Conservation (phyloP, 2,113 vertebrate species). For the Pimephales promelas region DNA sequence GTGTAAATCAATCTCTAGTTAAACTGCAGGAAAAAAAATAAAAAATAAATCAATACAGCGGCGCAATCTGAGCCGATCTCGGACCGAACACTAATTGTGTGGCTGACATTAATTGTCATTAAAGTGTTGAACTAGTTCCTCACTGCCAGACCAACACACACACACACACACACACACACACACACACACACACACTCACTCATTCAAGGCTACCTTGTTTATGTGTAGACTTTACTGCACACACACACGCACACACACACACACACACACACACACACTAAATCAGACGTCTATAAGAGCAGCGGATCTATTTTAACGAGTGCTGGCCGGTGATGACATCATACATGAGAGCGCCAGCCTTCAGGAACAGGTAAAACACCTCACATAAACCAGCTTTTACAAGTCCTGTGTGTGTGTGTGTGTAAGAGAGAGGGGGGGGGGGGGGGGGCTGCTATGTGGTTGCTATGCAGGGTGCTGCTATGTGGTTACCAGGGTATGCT, state of each 20-base stretch:
- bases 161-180: slow-evolving; percentile 6
- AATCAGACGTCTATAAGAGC: slow-evolving; percentile 1
- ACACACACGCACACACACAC: neutral
- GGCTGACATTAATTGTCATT: slow-evolving; percentile 80
- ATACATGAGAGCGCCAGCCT: neutral
- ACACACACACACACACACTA: slow-evolving; percentile 51
- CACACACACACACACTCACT: neutral
- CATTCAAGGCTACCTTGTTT: neutral
- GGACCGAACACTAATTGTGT: slow-evolving; percentile 76
- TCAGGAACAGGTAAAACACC: slow-evolving; percentile 14
- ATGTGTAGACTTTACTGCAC: neutral
- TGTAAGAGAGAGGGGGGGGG: no score
- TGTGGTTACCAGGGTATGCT: no score
- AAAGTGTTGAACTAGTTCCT: slow-evolving; percentile 64
- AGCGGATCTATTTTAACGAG: slow-evolving; percentile 10
- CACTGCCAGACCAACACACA: neutral
- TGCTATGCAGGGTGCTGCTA: no score
- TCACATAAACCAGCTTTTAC: slow-evolving; percentile 8
- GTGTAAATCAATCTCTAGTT: slow-evolving; percentile 73
- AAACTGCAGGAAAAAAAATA: slow-evolving; percentile 65
- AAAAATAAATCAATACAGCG: slow-evolving; percentile 72
- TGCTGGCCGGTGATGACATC: slow-evolving; percentile 9
- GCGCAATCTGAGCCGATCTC: slow-evolving; percentile 64
- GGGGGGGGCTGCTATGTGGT: no score
- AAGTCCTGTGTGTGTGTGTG: neutral